A percentile compares a stretch with the other conserved stretches of the same genome.
Evolutionary conservation across 2,888 invertebrate genomes (phyloP).

Genomic region (Heteromurus nitidus): DNA sequence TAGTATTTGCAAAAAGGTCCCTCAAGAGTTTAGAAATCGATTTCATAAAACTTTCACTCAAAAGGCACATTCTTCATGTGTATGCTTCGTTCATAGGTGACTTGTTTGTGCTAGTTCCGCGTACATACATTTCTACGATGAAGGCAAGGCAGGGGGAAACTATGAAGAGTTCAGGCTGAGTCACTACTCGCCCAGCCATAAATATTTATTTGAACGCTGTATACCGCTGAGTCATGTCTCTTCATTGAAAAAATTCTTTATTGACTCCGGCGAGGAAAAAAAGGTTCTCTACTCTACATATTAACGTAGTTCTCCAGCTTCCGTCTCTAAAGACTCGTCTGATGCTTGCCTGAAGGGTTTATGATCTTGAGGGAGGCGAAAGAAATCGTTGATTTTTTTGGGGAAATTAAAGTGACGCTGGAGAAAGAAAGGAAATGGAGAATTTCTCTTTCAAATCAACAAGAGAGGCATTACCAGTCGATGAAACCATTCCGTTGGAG

Average conservation of each 20-base stretch:
- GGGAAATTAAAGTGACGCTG: constrained; percentile 36
- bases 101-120: not conserved
- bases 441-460: constrained; percentile 12
- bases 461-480: not conserved
- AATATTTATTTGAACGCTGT: constrained; percentile 19
- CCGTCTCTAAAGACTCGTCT: too few relatives aligned
- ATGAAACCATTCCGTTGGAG: not conserved
- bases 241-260: constrained; percentile 10
- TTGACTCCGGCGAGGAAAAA: constrained; percentile 4
- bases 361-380: not conserved
- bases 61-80: not conserved
- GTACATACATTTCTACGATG: too few relatives aligned
- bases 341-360: not conserved
- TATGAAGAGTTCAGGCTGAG: not conserved
- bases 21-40: constrained; percentile 8
- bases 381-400: constrained; percentile 1
- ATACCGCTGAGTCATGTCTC: not conserved
- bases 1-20: constrained; percentile 31
- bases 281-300: not conserved
- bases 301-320: not conserved
- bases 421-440: constrained; percentile 33
- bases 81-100: not conserved
- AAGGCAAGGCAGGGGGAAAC: too few relatives aligned
- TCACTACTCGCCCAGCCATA: constrained; percentile 1
- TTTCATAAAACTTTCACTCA: constrained; percentile 17